Evolutionary conservation across 2,888 invertebrate species (phyloP), one percentile per base, ranked within the genome.

Genomic region (Micoletzkya japonica): DNA sequence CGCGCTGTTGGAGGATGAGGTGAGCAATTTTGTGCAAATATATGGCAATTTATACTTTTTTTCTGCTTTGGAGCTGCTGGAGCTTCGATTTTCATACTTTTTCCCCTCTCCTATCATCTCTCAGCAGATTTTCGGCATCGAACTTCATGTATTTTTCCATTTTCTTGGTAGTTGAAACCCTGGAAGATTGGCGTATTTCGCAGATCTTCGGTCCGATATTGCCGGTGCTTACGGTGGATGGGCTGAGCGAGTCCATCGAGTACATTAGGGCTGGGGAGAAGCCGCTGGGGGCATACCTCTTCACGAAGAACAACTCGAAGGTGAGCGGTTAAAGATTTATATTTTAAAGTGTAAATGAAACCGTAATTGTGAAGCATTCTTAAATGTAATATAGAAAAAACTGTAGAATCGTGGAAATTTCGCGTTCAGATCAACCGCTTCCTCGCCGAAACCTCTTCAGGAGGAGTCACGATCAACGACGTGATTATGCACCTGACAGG

Each of bases 141-240:
- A n/a, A n/a, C n/a, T n/a, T n/a, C n/a, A n/a, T n/a, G n/a, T n/a
- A n/a, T n/a, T n/a, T n/a, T n/a, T n/a, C n/a, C n/a, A n/a, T n/a
- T n/a, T n/a, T n/a, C n/a, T n/a, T n/a, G n/a, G n/a, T n/a, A n/a
- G n/a, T n/a, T n/a, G n/a, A n/a, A n/a, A n/a, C n/a, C n/a, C n/a
- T n/a, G n/a, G n/a, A n/a, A n/a, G n/a, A n/a, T n/a, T 88, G 69
- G 69, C 67, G 20, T 44, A 44, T 44, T 14, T 44, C 74, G 87
- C 94, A 73, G 89, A 94, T 97, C 80, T 98, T 97, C 87, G 97
- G 97, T 0, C 97, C 97, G 2, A 90, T 98, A 81, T 89, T 97
- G 77, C 96, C 97, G 0, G 91, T 98, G 74, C 87, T 94, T 4
- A 91, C 90, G 68, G 90, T 95, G 3, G 90, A 91, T 70, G 91